Conservation (phyloP, 2,113 vertebrate genomes). For the Oophaga pumilio region DNA sequence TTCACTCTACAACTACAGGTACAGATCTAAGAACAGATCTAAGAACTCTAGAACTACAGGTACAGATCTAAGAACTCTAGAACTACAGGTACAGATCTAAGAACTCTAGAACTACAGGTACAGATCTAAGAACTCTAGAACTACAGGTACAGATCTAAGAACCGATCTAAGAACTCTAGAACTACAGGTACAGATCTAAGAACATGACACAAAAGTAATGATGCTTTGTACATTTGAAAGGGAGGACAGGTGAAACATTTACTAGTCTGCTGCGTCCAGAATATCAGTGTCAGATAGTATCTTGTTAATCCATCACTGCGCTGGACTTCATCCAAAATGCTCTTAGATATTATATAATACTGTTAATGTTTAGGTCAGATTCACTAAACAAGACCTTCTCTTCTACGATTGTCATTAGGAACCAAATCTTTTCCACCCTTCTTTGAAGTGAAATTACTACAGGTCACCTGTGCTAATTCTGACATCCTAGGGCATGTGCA, state of each 20-base stretch:
- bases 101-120: neutral
- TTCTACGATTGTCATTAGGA: neutral
- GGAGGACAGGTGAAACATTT: neutral
- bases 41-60: too few relatives aligned
- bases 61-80: neutral
- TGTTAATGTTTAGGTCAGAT: neutral
- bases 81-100: neutral
- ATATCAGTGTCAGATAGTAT: neutral
- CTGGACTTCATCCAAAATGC: too few relatives aligned
- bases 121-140: neutral
- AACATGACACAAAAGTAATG: neutral
- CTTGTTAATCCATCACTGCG: neutral
- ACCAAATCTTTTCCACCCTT: neutral
- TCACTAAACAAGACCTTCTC: neutral
- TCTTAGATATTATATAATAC: neutral
- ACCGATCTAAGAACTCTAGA: too few relatives aligned
- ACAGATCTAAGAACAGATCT: neutral
- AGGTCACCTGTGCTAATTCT: too few relatives aligned
- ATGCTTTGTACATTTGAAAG: neutral
- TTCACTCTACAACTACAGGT: too few relatives aligned
- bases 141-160: neutral
- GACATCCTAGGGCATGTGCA: too few relatives aligned
- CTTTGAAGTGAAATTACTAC: neutral
- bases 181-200: neutral
- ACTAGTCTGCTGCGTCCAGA: neutral